Base-by-base conservation (phyloP, 2,888 invertebrate genomes). In the Scrobipalpa atriplicella region DNA sequence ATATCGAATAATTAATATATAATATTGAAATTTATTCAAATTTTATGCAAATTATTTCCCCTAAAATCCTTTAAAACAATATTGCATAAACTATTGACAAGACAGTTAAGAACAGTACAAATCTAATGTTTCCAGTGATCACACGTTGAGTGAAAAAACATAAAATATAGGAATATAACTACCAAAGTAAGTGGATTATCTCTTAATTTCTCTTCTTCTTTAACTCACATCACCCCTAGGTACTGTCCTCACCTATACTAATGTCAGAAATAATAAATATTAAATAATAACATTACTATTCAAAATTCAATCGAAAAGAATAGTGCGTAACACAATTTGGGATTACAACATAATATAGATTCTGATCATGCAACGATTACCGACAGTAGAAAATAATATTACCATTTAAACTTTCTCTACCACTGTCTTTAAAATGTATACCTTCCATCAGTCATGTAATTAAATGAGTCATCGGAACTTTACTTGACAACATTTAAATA, bases 341-440 rank as follows among this genome's bases (percentile, higher is more conserved):
- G 10, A 21, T 60, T 65, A 38, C 41, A 21, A 62, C 54, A 66
- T 52, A 8, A 43, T 54, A 13, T 11, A 16, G 41, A 68, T 63
- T 65, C 85, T 70, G 70, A 74, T 77, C 84, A 84, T 84, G 83
- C 80, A 76, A 74, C 73, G 73, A 73, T 73, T 75, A 78, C 78
- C 69, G 83, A 89, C 88, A 88, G 87, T 80, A 72, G 73, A 81
- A 79, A 81, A 79, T 80, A 72, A 79, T 77, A 78, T 78, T 79
- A 80, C 75, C 76, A 76, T 78, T 82, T 81, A 72, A 75, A 87
- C 92, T 92, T 92, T 92, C 92, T 85, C 91, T 82, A 71, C 79
- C 71, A 72, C 74, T 71, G 80, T 72, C 86, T 89, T 90, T 91
- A 84, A 90, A 87, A 92, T 92, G 89, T 89, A 83, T 90, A 91